These are phyloP conservation scores for Osmerus eperlanus DNA, from an alignment of 2,113 vertebrate species.

Conservation along the genomic window DNA sequence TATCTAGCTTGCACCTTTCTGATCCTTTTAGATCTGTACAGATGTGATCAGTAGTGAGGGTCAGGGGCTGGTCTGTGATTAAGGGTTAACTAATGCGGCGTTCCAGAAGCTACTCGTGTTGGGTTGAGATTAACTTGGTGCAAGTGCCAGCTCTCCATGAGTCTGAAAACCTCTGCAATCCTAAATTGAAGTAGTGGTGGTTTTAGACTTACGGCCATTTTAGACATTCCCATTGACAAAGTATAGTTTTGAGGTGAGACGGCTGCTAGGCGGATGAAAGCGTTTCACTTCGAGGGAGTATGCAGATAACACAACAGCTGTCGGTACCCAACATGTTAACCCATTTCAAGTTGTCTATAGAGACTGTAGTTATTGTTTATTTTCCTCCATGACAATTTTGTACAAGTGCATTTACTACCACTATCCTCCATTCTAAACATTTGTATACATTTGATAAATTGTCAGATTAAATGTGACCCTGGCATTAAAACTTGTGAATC, in stretches of 20 bases:
- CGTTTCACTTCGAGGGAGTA: no score
- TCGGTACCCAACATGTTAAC: conserved; percentile 70
- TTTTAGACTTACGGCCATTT: background rate
- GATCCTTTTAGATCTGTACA: no score
- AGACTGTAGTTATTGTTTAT: conserved; percentile 82
- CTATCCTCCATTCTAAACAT: conserved; percentile 93
- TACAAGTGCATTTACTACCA: conserved; percentile 88
- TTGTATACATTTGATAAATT: conserved; percentile 93
- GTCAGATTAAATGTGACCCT: conserved; percentile 98
- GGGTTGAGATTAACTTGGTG: background rate
- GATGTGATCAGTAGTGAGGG: no score
- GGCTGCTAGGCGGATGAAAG: background rate
- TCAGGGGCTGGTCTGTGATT: no score
- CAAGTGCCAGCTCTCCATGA: background rate
- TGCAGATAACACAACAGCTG: conserved; percentile 52
- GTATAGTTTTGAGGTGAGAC: background rate
- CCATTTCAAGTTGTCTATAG: conserved; percentile 77
- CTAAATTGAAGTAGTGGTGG: background rate
- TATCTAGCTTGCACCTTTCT: no score
- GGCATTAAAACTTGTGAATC: conserved; percentile 77
- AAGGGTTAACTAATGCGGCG: no score
- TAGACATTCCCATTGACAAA: conserved; percentile 10
- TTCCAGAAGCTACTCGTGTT: background rate
- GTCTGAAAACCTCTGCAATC: background rate
- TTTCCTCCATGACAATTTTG: conserved; percentile 88